Conservation (phyloP, 2,888 invertebrate species). For the Odontocolon sp. region DNA sequence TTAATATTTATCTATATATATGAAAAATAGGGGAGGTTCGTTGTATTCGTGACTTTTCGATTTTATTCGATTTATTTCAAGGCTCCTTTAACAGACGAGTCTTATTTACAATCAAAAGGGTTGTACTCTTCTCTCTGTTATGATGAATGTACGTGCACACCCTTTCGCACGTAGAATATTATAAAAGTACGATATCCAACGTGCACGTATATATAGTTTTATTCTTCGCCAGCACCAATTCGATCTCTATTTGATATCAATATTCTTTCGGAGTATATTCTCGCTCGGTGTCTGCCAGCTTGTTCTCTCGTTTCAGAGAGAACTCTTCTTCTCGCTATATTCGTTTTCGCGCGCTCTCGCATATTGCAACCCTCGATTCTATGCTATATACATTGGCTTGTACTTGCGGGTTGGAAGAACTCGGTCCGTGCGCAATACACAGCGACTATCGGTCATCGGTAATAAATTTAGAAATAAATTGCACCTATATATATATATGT, state of each 20-base stretch:
- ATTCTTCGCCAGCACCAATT: slow-evolving; percentile 42
- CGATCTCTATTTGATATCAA: slow-evolving; percentile 75
- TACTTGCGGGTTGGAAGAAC: slow-evolving; percentile 26
- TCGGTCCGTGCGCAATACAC: slow-evolving; percentile 8
- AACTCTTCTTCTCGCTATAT: slow-evolving; percentile 74
- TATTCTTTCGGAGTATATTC: no score
- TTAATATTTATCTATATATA: slow-evolving; percentile 1
- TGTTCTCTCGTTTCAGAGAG: slow-evolving; percentile 61
- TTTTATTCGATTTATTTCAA: slow-evolving; percentile 53
- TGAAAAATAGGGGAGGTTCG: background rate
- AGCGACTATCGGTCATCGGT: slow-evolving; percentile 79
- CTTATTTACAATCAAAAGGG: slow-evolving; percentile 36
- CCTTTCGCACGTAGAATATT: slow-evolving; percentile 61
- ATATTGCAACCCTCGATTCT: slow-evolving; percentile 51
- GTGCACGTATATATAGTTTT: background rate
- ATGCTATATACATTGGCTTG: slow-evolving; percentile 26
- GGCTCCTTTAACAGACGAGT: slow-evolving; percentile 16
- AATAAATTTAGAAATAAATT: slow-evolving; percentile 80
- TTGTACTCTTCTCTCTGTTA: slow-evolving; percentile 42
- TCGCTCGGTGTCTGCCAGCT: slow-evolving; percentile 44
- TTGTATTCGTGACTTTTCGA: slow-evolving; percentile 49
- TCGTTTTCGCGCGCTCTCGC: slow-evolving; percentile 61
- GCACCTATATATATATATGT: slow-evolving; percentile 61
- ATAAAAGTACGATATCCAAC: slow-evolving; percentile 34
- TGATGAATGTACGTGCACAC: slow-evolving; percentile 60